Percentiles rank a stretch among this genome's conserved stretches.
phyloP scores from a whole-genome alignment of 2,113 vertebrate genomes.

The Geothlypis trichas region DNA sequence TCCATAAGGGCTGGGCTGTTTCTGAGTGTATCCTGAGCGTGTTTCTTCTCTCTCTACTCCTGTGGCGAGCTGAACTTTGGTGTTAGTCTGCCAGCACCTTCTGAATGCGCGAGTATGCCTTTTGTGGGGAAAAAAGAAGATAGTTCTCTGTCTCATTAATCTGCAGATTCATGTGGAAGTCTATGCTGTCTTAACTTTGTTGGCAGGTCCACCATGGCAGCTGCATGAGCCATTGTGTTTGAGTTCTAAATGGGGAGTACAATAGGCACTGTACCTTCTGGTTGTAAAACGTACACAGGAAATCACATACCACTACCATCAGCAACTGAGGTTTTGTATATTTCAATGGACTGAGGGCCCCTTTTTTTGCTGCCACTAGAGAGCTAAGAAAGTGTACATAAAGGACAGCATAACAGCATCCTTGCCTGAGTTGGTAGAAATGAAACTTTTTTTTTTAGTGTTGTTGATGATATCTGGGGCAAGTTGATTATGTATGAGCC shows the following conservation, averaged over 20 bases:
- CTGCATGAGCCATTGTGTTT: conserved; percentile 75
- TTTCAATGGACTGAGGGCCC: conserved; percentile 74
- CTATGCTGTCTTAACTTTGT: conserved; percentile 76
- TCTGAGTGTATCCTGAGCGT: conserved; percentile 27
- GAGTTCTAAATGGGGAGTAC: conserved; percentile 79
- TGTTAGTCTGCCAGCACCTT: conserved; percentile 75
- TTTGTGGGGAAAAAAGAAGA: conserved; percentile 75
- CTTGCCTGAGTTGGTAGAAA: conserved; percentile 66
- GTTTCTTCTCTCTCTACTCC: conserved; percentile 71
- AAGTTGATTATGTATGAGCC: conserved; percentile 51
- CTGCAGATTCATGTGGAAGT: conserved; percentile 74
- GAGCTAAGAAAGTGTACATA: conserved; percentile 75
- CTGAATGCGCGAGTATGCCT: conserved; percentile 72
- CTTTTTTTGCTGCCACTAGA: conserved; percentile 73
- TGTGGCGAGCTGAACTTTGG: conserved; percentile 74
- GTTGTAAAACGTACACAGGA: conserved; percentile 73
- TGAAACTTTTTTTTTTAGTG: neutral
- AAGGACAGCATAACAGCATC: conserved; percentile 72
- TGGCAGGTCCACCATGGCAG: conserved; percentile 78
- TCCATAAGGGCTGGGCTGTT: conserved; percentile 33
- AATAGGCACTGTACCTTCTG: conserved; percentile 78
- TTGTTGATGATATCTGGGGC: neutral
- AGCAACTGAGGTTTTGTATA: conserved; percentile 78
- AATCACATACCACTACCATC: conserved; percentile 76
- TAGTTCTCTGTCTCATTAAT: conserved; percentile 74